Evolutionary conservation across 2,113 vertebrate species (phyloP).

Genomic region (Mirounga angustirostris): DNA sequence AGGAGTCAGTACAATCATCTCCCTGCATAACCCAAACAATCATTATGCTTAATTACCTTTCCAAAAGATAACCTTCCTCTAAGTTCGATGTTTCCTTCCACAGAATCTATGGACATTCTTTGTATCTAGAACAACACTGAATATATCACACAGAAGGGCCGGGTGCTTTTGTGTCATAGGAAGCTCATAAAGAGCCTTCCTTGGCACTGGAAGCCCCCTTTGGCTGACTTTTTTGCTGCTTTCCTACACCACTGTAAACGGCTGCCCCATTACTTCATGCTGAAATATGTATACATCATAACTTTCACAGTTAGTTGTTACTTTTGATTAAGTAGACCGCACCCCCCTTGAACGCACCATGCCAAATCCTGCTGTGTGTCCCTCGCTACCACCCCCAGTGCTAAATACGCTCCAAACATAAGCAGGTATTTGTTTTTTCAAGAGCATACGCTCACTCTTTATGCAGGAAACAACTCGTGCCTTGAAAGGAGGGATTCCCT

Average conservation of each 20-base stretch:
- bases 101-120: neutral
- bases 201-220: neutral
- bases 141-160: neutral
- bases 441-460: neutral
- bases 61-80: neutral
- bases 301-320: constrained; percentile 40
- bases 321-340: constrained; percentile 36
- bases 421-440: neutral
- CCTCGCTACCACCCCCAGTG: neutral
- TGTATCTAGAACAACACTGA: neutral
- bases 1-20: neutral
- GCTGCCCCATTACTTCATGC: neutral
- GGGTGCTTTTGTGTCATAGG: neutral
- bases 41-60: constrained; percentile 8
- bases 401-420: neutral
- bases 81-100: neutral
- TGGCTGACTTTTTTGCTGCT: neutral
- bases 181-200: neutral
- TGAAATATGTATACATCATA: neutral
- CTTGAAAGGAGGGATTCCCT: neutral
- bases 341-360: neutral
- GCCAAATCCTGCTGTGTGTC: neutral
- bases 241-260: neutral
- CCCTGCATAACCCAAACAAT: constrained; percentile 25
- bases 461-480: neutral